Evolutionary conservation across 2,113 vertebrate genomes (phyloP).

Genomic region (Perca flavescens): DNA sequence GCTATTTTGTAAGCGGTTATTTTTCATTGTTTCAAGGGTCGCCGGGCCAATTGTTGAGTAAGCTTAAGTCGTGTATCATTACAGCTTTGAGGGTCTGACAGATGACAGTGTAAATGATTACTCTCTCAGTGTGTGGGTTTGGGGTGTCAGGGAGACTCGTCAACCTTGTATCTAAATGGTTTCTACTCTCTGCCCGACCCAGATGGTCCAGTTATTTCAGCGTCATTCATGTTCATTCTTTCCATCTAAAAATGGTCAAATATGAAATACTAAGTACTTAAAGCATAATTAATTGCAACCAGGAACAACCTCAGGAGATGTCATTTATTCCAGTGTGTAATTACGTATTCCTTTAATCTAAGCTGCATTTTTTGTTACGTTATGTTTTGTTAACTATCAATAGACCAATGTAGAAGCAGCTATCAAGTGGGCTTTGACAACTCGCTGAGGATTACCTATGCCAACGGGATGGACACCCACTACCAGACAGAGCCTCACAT

Average conservation of each 20-base stretch:
- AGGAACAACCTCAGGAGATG: not conserved
- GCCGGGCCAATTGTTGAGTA: slow-evolving; percentile 72
- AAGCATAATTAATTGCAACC: slow-evolving; percentile 7
- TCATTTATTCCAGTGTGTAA: not conserved
- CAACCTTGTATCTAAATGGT: slow-evolving; percentile 67
- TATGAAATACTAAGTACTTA: slow-evolving; percentile 31
- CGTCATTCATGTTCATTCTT: slow-evolving; percentile 40
- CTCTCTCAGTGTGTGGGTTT: slow-evolving; percentile 60
- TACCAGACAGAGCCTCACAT: slow-evolving; percentile 97
- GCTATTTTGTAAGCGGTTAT: slow-evolving; percentile 58
- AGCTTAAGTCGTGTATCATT: slow-evolving; percentile 77
- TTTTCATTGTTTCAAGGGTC: slow-evolving; percentile 76
- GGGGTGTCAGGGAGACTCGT: slow-evolving; percentile 60
- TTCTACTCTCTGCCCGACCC: slow-evolving; percentile 46
- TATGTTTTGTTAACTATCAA: slow-evolving; percentile 37
- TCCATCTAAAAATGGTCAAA: slow-evolving; percentile 21
- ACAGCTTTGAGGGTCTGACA: slow-evolving; percentile 60
- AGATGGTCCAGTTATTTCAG: slow-evolving; percentile 59
- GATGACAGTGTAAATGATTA: slow-evolving; percentile 74
- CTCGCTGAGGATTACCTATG: slow-evolving; percentile 93
- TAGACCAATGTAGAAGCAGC: slow-evolving; percentile 95
- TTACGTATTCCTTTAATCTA: not conserved
- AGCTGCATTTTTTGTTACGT: slow-evolving; percentile 3
- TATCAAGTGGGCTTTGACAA: slow-evolving; percentile 96
- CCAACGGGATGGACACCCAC: slow-evolving; percentile 95